Conservation (phyloP, 2,888 invertebrate species). For the Eurois occulta region DNA sequence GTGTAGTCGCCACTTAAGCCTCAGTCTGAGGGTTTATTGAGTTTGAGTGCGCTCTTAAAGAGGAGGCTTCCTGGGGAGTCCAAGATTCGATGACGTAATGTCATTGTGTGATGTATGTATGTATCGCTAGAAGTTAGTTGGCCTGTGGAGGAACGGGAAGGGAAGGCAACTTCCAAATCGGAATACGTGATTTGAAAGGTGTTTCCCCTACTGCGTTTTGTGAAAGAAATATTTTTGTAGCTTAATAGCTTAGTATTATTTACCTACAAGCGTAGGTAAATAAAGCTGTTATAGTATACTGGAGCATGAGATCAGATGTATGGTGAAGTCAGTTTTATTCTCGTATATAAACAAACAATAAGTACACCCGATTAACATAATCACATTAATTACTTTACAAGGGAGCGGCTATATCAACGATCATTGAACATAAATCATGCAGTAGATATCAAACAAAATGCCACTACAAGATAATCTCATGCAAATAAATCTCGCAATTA, state of each 20-base stretch:
- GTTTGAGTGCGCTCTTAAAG: constrained; percentile 75
- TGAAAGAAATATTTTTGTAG: neutral
- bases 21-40: constrained; percentile 76
- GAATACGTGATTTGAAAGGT: neutral
- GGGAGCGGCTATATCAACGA: constrained; percentile 37
- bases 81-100: constrained; percentile 61
- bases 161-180: neutral
- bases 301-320: neutral
- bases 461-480: constrained; percentile 45
- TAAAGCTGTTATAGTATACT: neutral
- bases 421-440: constrained; percentile 36
- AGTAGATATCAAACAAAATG: constrained; percentile 37
- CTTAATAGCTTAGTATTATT: neutral
- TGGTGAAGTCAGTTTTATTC: constrained; percentile 37
- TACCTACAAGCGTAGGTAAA: no score
- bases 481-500: constrained; percentile 49
- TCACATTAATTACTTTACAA: constrained; percentile 42
- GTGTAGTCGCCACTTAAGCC: constrained; percentile 76
- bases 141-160: neutral
- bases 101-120: constrained; percentile 53
- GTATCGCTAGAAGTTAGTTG: constrained; percentile 30
- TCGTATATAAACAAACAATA: constrained; percentile 41
- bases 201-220: neutral
- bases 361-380: constrained; percentile 37
- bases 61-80: constrained; percentile 67